phyloP scores from a whole-genome alignment of 1,140 invertebrate genomes.

The Aphelinus atriplicis region DNA sequence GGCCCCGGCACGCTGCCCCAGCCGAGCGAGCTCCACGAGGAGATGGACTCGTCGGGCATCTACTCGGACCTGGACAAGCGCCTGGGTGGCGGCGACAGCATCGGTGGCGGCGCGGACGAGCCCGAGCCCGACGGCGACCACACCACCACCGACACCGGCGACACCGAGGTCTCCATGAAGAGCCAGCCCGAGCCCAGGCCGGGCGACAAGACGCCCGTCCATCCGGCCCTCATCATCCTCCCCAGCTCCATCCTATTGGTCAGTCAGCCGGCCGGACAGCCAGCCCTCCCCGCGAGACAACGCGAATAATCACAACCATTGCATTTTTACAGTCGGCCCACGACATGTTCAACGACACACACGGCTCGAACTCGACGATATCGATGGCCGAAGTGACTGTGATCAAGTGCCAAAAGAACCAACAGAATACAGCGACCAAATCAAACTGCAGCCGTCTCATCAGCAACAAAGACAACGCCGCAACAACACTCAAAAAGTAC shows the following conservation, averaged over 20 bases:
- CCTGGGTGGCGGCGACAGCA: constrained; percentile 43
- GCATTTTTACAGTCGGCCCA: constrained; percentile 34
- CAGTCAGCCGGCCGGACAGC: too few species aligned
- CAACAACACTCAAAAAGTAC: constrained; percentile 71
- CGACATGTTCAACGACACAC: constrained; percentile 44
- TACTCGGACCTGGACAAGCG: constrained; percentile 83
- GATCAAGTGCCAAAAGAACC: constrained; percentile 65
- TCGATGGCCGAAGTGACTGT: constrained; percentile 45
- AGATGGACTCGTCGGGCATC: constrained; percentile 87
- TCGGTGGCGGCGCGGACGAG: constrained; percentile 47
- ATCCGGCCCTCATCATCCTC: constrained; percentile 15
- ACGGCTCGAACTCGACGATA: constrained; percentile 45
- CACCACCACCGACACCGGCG: constrained; percentile 56
- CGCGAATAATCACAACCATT: too few species aligned
- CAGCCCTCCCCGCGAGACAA: too few species aligned
- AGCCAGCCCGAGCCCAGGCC: constrained; percentile 53
- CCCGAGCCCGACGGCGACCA: constrained; percentile 53
- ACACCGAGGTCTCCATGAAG: constrained; percentile 60
- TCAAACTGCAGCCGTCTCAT: constrained; percentile 25
- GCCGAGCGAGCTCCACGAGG: constrained; percentile 67
- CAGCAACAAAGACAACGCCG: constrained; percentile 51
- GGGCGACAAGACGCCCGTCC: constrained; percentile 33
- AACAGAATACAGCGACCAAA: constrained; percentile 41
- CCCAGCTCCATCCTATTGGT: too few species aligned
- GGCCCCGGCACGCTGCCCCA: constrained; percentile 63